These are phyloP conservation scores for Flexamia atlantica DNA, from an alignment of 2,888 invertebrate species.

Conservation along the genomic window DNA sequence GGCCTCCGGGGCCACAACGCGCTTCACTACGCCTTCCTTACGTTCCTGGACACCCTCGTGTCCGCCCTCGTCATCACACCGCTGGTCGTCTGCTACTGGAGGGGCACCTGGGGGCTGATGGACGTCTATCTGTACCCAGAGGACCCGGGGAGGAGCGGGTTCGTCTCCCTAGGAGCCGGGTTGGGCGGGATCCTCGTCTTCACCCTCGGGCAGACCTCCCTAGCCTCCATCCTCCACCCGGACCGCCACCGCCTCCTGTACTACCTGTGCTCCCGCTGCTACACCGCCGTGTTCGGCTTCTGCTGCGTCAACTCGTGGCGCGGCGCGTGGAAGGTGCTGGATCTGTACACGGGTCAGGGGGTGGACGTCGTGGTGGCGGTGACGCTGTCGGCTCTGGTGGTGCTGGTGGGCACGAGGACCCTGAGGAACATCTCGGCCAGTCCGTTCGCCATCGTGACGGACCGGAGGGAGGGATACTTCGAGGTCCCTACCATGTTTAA, in stretches of 20 bases:
- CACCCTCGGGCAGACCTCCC: slow-evolving; percentile 82
- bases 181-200: slow-evolving; percentile 84
- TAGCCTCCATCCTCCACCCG: slow-evolving; percentile 80
- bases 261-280: slow-evolving; percentile 84
- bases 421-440: slow-evolving; percentile 90
- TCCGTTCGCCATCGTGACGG: slow-evolving; percentile 87
- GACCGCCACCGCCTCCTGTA: slow-evolving; percentile 83
- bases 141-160: slow-evolving; percentile 79
- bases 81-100: slow-evolving; percentile 91
- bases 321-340: slow-evolving; percentile 88
- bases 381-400: slow-evolving; percentile 82
- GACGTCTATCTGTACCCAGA: slow-evolving; percentile 84
- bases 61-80: slow-evolving; percentile 87
- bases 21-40: slow-evolving; percentile 79
- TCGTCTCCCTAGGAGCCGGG: slow-evolving; percentile 84
- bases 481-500: slow-evolving; percentile 91
- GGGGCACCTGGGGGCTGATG: slow-evolving; percentile 90
- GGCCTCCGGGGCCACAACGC: slow-evolving; percentile 79
- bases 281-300: slow-evolving; percentile 86
- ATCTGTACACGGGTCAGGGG: slow-evolving; percentile 81
- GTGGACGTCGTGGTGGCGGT: slow-evolving; percentile 78
- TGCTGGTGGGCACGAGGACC: slow-evolving; percentile 83
- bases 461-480: slow-evolving; percentile 88
- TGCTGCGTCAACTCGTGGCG: slow-evolving; percentile 94
- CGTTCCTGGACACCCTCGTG: slow-evolving; percentile 84